Percentiles rank a stretch among this genome's conserved stretches.
Conservation (phyloP, 2,113 vertebrate genomes). For the Castor canadensis region DNA sequence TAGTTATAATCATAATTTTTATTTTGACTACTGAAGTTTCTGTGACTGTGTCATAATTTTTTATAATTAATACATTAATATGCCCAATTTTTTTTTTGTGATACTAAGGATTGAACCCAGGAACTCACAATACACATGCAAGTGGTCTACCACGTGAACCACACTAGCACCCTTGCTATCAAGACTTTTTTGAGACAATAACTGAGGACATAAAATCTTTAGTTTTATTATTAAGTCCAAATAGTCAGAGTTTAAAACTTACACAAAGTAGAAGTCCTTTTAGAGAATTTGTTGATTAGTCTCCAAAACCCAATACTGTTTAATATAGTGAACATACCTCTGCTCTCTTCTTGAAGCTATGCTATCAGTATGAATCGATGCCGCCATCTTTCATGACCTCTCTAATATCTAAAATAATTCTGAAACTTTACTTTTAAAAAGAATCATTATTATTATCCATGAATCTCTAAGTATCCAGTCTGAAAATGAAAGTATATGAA, state of each 20-base stretch:
- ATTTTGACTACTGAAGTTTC: not conserved
- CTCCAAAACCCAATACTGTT: not conserved
- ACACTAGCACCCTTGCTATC: no score
- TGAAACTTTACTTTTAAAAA: not conserved
- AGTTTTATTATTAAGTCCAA: not conserved
- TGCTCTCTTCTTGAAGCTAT: not conserved
- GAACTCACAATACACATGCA: no score
- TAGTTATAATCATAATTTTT: not conserved
- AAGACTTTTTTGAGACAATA: not conserved
- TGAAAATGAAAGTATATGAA: not conserved
- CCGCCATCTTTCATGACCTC: not conserved
- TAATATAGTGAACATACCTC: not conserved
- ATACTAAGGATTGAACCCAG: no score
- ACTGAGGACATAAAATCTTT: not conserved
- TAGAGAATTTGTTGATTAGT: not conserved
- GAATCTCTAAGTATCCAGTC: fast-evolving
- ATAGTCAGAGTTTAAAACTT: not conserved
- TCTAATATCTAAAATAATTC: not conserved
- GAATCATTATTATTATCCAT: not conserved
- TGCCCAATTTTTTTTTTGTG: no score
- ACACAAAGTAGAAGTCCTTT: not conserved
- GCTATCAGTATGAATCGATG: not conserved
- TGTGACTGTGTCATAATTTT: not conserved
- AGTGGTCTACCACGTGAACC: no score
- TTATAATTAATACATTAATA: not conserved